phyloP scores from a whole-genome alignment of 2,797 vertebrate genomes.

The Megaceryle alcyon region DNA sequence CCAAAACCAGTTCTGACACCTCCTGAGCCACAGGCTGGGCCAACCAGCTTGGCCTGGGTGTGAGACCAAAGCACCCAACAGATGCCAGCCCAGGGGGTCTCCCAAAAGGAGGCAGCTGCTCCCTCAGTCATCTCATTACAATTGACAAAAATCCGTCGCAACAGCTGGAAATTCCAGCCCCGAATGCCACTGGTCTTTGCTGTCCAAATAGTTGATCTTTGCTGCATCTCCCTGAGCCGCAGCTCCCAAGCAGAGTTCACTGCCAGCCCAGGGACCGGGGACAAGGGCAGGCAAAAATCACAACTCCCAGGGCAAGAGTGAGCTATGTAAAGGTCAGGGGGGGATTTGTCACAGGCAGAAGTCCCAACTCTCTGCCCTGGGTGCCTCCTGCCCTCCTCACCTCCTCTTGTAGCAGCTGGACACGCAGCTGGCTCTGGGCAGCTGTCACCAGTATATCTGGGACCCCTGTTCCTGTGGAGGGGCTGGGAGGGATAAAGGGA shows the following conservation, averaged over 20 bases:
- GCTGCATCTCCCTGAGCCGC: background rate
- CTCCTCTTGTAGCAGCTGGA: background rate
- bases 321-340: background rate
- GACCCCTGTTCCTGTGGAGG: background rate
- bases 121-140: background rate
- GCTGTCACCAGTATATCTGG: accelerated
- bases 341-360: background rate
- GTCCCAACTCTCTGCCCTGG: background rate
- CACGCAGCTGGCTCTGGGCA: accelerated
- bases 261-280: background rate
- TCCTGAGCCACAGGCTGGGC: background rate
- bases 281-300: background rate
- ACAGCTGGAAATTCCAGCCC: constrained; percentile 62
- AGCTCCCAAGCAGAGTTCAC: background rate
- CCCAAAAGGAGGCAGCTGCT: constrained; percentile 20
- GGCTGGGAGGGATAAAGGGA: background rate
- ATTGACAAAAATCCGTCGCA: background rate
- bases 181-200: background rate
- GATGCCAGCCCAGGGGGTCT: background rate
- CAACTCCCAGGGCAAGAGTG: background rate
- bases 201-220: background rate
- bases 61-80: background rate
- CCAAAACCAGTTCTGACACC: background rate
- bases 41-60: background rate
- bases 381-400: background rate